Base-by-base conservation (phyloP, 2,797 vertebrate genomes). In the Danio tinwini region DNA sequence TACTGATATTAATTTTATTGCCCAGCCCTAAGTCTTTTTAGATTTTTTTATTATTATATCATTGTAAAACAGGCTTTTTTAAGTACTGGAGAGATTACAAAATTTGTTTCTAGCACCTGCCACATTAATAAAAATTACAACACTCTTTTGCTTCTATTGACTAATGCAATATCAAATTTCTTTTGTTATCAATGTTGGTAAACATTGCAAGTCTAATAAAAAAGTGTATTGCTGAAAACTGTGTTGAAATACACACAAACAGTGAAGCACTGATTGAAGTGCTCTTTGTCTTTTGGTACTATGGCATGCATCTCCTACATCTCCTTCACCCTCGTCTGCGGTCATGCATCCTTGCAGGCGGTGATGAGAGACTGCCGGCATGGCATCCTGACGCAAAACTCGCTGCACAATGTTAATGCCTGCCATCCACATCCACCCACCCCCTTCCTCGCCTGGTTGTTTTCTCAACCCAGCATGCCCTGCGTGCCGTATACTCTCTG, bases 341-440 rank as follows among this genome's bases (percentile, higher is more conserved):
- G 64, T 77, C 64, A 69, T 1, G 64, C 10, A 21, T 59, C 21
- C 50, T 69, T 77, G 44, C 65, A 59, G 37, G 64, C 16, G 63
- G 67, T 69, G 75, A 58, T 77, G 75, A 62, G 63, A 77, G 42
- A 69, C 42, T 53, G 68, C 39, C 16, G 45, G 40, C 76, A 69
- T 78, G 76, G 44, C 58, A 71, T 71, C 65, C 56, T 63, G 55
- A 71, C 17, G 47, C 47, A 17, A 53, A 70, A 78, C 39, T 58
- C 7, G 0, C 16, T 61, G 17, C 6, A 2, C 39, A 53, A 39
- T 37, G 17, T 56, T 59, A 14, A 45, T 59, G 17, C 1, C 17
- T 74, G 45, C 44, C 29, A 1, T 56, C 39, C 17, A 1, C 55
- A 3, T 29, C n/a, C 55, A 49, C 67, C 56, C 52, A 17, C 17